Percentiles rank a stretch among this genome's conserved stretches.
Conservation (phyloP, 2,113 vertebrate species). For the Helogale parvula region DNA sequence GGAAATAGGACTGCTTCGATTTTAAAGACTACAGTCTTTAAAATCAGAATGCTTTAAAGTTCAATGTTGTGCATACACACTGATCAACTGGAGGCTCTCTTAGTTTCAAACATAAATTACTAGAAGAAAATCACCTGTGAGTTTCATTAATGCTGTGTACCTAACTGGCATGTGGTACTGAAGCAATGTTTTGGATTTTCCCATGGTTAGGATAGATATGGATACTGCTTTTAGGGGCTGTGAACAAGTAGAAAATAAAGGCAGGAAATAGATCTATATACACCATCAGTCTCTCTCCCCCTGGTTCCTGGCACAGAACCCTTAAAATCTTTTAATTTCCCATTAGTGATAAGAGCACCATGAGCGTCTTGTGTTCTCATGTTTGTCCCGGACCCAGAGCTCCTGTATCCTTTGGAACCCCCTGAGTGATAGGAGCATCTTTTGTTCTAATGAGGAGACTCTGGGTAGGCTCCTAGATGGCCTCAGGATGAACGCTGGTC, state of each 20-base stretch:
- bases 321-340: not conserved
- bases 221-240: not conserved
- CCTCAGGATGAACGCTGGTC: not conserved
- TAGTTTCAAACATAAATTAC: not conserved
- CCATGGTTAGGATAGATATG: not conserved
- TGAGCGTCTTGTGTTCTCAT: not conserved
- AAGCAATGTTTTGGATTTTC: not conserved
- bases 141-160: not conserved
- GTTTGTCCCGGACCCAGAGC: not conserved
- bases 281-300: not conserved
- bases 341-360: not conserved
- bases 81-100: not conserved
- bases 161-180: not conserved
- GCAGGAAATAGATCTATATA: not conserved
- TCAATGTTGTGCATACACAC: not conserved
- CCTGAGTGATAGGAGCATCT: not conserved
- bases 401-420: not conserved
- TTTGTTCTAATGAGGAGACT: not conserved
- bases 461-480: not conserved
- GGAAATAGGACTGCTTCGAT: not conserved
- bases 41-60: not conserved
- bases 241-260: not conserved
- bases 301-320: not conserved
- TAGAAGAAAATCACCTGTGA: not conserved
- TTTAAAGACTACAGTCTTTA: not conserved